Percentiles rank a stretch among this genome's conserved stretches.
These are phyloP conservation scores for Sinocyclocheilus maitianheensis DNA, from an alignment of 2,113 vertebrate genomes.

Conservation along the genomic window DNA sequence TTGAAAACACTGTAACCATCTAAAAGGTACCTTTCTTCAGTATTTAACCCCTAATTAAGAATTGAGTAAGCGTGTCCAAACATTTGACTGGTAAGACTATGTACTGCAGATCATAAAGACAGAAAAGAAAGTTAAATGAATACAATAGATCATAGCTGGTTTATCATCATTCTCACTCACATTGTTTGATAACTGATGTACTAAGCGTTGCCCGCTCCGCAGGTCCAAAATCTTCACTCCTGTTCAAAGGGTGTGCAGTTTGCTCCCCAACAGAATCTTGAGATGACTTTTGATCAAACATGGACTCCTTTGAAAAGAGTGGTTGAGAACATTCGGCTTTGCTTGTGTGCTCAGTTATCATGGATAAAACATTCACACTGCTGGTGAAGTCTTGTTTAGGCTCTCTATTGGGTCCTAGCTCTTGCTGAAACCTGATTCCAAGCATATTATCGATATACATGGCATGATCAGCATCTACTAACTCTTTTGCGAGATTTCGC, in stretches of 20 bases:
- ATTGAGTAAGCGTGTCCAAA: not conserved
- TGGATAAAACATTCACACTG: not conserved
- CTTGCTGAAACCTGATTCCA: slow-evolving; percentile 62
- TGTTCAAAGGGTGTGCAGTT: not conserved
- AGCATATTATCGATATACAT: slow-evolving; percentile 63
- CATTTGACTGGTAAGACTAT: not conserved
- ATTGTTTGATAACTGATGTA: slow-evolving; percentile 30
- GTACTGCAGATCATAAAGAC: not conserved
- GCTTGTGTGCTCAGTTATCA: not conserved
- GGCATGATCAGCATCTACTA: slow-evolving; percentile 73
- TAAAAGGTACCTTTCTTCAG: not conserved
- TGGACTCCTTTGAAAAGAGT: not conserved
- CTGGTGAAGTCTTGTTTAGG: not conserved
- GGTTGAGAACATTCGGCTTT: not conserved
- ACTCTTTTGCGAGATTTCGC: slow-evolving; percentile 63
- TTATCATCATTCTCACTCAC: slow-evolving; percentile 46
- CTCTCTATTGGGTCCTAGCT: not conserved
- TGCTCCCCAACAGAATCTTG: slow-evolving; percentile 5
- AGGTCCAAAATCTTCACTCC: not conserved
- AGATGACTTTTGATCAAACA: not conserved
- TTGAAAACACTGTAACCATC: not conserved
- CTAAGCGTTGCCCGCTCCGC: not conserved
- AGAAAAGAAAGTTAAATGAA: not conserved
- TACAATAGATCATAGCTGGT: not conserved
- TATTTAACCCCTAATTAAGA: not conserved